Evolutionary conservation across 2,888 invertebrate genomes (phyloP), one percentile per base, ranked within the genome.

Genomic region (Sceliomorpha sp.): DNA sequence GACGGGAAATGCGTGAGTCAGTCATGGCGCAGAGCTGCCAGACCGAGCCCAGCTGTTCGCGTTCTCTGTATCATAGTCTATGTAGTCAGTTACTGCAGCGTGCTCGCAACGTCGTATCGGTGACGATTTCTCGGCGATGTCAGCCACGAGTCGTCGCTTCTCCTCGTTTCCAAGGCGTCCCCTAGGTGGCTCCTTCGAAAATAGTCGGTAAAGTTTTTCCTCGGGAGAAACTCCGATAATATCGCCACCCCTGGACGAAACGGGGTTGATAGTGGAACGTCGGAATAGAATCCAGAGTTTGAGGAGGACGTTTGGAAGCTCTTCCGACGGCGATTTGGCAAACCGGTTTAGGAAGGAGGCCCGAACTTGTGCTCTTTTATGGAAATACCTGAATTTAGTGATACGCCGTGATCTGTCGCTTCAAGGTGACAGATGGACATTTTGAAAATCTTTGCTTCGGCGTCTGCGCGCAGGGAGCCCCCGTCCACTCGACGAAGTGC

Each of bases 391-490:
- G n/a, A n/a, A n/a, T n/a, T n/a, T n/a, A n/a, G n/a, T n/a, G n/a
- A n/a, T n/a, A n/a, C n/a, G n/a, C n/a, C n/a, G 4, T 7, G 24
- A 24, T 24, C 4, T 5, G 3, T 3, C 24, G 24, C 24, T 24
- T 24, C 24, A 7, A 7, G 24, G 64, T 58, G 71, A 70, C 77
- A 74, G n/a, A n/a, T n/a, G n/a, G n/a, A n/a, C n/a, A n/a, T 76
- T 81, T 81, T 76, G 81, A 80, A 83, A 84, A 85, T 83, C 85
- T 84, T 82, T 82, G 83, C 60, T 75, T 77, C 74, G 70, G 76
- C 83, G 84, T 81, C 81, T 84, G 86, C 86, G 86, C 80, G 50
- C 51, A 44, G 34, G 39, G 31, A 56, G 10, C 8, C 17, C 14
- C 15, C 42, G 31, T 9, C 29, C n/a, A n/a, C n/a, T n/a, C n/a